Percentiles rank a stretch among this genome's conserved stretches.
Conservation (phyloP, 2,888 invertebrate genomes). For the Norana najaformis region DNA sequence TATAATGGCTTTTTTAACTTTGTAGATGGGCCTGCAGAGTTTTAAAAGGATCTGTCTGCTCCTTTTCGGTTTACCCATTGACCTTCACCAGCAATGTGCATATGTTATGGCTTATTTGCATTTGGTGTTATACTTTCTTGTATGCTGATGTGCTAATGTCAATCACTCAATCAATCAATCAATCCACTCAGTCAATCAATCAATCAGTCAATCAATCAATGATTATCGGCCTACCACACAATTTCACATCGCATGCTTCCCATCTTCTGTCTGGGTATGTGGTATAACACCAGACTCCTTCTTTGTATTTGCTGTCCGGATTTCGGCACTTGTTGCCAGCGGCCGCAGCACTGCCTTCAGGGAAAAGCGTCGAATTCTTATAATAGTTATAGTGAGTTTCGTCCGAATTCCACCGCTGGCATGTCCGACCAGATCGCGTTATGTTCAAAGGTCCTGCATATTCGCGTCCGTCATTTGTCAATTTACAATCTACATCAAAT, state of each 20-base stretch:
- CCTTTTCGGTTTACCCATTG: no score
- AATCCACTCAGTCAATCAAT: no score
- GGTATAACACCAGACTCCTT: conserved; percentile 30
- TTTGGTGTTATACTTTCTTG: no score
- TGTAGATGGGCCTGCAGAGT: no score
- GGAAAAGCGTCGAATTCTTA: background rate
- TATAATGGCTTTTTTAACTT: no score
- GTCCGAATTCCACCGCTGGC: conserved; percentile 22
- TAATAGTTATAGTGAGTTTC: conserved; percentile 16
- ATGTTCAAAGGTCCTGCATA: conserved; percentile 23
- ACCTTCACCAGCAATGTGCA: no score
- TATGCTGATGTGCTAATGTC: no score
- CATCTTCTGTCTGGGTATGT: background rate
- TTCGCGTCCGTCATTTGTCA: conserved; percentile 21
- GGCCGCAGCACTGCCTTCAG: background rate
- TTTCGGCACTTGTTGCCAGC: conserved; percentile 29
- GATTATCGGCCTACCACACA: background rate
- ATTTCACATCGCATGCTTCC: background rate
- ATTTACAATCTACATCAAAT: background rate
- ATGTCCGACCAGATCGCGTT: conserved; percentile 16
- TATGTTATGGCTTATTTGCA: no score
- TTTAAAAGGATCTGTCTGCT: no score
- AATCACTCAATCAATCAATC: no score
- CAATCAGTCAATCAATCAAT: no score
- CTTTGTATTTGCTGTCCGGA: background rate